Conservation (phyloP, 2,888 invertebrate genomes). For the Drosophila histrio region DNA sequence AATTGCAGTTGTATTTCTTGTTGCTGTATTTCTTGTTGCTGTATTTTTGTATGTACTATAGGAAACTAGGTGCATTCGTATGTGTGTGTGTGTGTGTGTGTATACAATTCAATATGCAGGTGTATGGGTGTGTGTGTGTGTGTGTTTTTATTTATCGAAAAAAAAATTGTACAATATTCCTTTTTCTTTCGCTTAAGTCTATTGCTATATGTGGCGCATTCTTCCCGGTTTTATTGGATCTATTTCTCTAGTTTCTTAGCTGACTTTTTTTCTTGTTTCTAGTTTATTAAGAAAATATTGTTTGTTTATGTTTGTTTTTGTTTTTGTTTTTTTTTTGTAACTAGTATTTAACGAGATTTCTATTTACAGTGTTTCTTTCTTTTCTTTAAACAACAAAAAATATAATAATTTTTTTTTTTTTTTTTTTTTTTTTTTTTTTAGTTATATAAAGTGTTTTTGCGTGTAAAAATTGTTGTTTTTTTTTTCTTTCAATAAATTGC, state of each 20-base stretch:
- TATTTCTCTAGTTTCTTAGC: constrained; percentile 15
- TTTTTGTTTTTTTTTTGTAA: constrained; percentile 31
- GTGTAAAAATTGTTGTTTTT: constrained; percentile 31
- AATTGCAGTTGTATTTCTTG: constrained; percentile 12
- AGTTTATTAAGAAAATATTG: constrained; percentile 50
- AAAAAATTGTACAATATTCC: constrained; percentile 35
- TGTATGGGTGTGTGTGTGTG: constrained; percentile 39
- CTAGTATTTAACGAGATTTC: constrained; percentile 74
- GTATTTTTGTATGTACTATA: constrained; percentile 61
- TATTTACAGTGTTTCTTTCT: constrained; percentile 57
- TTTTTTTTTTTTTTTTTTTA: constrained; percentile 1
- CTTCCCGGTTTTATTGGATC: constrained; percentile 20
- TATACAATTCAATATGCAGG: constrained; percentile 32
- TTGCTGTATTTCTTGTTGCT: constrained; percentile 17
- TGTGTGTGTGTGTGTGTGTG: constrained; percentile 37
- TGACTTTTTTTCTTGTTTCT: background rate
- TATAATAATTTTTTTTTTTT: constrained; percentile 22
- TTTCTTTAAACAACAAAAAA: constrained; percentile 52
- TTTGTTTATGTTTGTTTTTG: constrained; percentile 26
- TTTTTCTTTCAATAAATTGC: constrained; percentile 30
- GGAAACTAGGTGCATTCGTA: constrained; percentile 72
- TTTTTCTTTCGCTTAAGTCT: constrained; percentile 23
- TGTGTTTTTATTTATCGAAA: constrained; percentile 21
- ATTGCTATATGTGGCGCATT: constrained; percentile 38
- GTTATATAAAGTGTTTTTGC: constrained; percentile 12